These are phyloP conservation scores for Anthopleura sola DNA, from an alignment of 64 coral and sea anemone species.

Conservation along the genomic window DNA sequence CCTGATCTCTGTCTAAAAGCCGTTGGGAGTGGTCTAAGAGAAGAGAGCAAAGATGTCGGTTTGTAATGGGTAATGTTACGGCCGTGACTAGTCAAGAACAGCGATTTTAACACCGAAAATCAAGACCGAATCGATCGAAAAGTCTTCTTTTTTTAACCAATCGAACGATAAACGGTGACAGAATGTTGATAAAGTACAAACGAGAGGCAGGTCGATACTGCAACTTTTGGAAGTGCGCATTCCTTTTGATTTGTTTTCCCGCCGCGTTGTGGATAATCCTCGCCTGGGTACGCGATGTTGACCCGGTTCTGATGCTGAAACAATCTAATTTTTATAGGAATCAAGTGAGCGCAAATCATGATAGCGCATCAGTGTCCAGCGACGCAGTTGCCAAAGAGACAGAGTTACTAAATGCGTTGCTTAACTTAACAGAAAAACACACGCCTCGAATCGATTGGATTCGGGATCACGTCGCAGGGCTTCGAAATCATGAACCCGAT, in stretches of 20 bases:
- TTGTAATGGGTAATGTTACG: neutral
- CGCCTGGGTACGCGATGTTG: neutral
- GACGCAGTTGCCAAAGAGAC: neutral
- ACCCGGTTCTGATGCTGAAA: neutral
- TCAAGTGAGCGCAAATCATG: neutral
- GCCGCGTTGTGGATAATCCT: neutral
- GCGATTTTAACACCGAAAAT: neutral
- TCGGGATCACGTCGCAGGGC: neutral
- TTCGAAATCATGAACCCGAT: neutral
- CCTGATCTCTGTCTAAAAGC: no score
- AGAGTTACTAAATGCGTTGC: neutral
- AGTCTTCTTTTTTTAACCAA: neutral
- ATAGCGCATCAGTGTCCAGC: neutral
- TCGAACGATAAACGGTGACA: neutral
- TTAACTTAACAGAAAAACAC: neutral
- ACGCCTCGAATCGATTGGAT: neutral
- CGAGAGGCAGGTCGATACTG: neutral
- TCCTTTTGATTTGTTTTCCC: neutral
- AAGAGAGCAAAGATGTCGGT: neutral
- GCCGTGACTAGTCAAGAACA: neutral
- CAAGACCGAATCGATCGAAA: neutral
- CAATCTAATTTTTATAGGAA: neutral
- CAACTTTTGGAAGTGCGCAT: neutral
- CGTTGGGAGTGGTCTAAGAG: neutral
- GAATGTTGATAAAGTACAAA: conserved; percentile 10